phyloP scores from a whole-genome alignment of 1,140 invertebrate species.

The Nephotettix cincticeps region DNA sequence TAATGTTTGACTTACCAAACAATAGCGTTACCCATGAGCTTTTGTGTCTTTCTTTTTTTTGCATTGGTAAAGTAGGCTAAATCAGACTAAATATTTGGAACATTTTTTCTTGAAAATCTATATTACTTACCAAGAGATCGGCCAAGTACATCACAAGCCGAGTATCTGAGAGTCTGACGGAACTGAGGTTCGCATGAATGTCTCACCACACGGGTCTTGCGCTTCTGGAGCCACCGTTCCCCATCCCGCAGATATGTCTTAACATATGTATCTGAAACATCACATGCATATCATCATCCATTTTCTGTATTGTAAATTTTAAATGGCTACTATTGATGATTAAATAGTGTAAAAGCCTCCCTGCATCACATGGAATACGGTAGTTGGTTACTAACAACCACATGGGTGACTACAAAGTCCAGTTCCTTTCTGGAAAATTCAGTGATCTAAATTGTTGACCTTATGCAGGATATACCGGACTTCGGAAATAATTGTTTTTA shows the following conservation, averaged over 20 bases:
- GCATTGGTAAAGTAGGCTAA: not conserved
- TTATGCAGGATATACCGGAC: too few relatives aligned
- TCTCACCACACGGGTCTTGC: conserved; percentile 81
- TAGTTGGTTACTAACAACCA: too few relatives aligned
- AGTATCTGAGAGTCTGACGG: conserved; percentile 84
- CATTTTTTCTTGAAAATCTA: not conserved
- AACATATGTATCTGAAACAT: conserved; percentile 84
- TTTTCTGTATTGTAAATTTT: too few relatives aligned
- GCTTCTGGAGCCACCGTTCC: conserved; percentile 83
- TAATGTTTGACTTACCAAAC: not conserved
- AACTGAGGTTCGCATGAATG: conserved; percentile 80
- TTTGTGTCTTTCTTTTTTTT: not conserved
- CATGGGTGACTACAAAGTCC: too few relatives aligned
- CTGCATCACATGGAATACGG: too few relatives aligned
- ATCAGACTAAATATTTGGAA: not conserved
- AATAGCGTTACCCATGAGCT: not conserved
- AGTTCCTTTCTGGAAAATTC: too few relatives aligned
- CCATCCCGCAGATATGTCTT: conserved; percentile 90
- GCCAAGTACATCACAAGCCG: conserved; percentile 79
- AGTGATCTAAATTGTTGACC: too few relatives aligned
- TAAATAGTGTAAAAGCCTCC: too few relatives aligned
- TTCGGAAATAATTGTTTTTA: too few relatives aligned
- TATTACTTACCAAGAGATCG: conserved; percentile 58
- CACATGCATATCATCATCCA: too few relatives aligned
- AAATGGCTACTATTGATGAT: too few relatives aligned